Base-by-base conservation (phyloP, 30 jellyfish, hydroid and myxozoan species). In the Sanderia malayensis region DNA sequence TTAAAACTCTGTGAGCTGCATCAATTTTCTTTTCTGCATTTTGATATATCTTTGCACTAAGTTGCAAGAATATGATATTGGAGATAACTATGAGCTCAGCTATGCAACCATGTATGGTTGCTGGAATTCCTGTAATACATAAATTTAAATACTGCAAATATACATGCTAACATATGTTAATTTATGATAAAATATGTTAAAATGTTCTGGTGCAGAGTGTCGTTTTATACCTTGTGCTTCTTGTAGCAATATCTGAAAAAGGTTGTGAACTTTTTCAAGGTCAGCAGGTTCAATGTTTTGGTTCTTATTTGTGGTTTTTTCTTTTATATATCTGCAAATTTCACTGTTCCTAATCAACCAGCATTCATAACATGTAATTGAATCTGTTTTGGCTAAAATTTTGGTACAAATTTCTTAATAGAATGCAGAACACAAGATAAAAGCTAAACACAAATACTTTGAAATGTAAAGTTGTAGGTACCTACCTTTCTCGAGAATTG, bases 401-500 rank as follows among this genome's bases (percentile, higher is more conserved):
- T 18, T 18, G n/a, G n/a, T n/a, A n/a, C n/a, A n/a, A n/a, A n/a
- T n/a, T n/a, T n/a, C n/a, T n/a, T n/a, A n/a, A n/a, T n/a, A n/a
- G n/a, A n/a, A n/a, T n/a, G n/a, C n/a, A n/a, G n/a, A n/a, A n/a
- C n/a, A n/a, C n/a, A n/a, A n/a, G n/a, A n/a, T n/a, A n/a, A n/a
- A n/a, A n/a, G n/a, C n/a, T n/a, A n/a, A n/a, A n/a, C n/a, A n/a
- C n/a, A n/a, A n/a, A n/a, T n/a, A n/a, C n/a, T n/a, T n/a, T n/a
- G n/a, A n/a, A n/a, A n/a, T n/a, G n/a, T n/a, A n/a, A n/a, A n/a
- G n/a, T n/a, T n/a, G n/a, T n/a, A n/a, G n/a, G n/a, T n/a, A n/a
- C n/a, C n/a, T 44, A 68, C 80, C 46, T 31, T 41, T 20, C 32
- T 27, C 27, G 2, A 68, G 68, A 23, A 41, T 18, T 45, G 19